Percentiles rank a stretch among this genome's conserved stretches.
These are phyloP conservation scores for Helogale parvula DNA, from an alignment of 2,113 vertebrate genomes.

Conservation along the genomic window DNA sequence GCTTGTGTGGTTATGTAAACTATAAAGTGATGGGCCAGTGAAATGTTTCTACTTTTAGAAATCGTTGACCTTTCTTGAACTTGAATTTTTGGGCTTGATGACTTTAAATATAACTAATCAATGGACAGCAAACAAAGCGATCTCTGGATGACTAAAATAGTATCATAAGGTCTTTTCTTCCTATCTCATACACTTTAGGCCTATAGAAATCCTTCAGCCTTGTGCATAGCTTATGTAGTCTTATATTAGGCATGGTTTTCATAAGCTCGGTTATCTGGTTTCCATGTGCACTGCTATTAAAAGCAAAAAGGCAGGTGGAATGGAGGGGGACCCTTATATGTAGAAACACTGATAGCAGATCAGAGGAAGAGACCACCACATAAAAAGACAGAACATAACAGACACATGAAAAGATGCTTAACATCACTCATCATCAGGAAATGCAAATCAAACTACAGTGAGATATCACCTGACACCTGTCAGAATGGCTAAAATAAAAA, in stretches of 20 bases:
- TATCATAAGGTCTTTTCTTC: not conserved
- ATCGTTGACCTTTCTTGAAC: conserved; percentile 24
- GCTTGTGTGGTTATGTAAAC: not conserved
- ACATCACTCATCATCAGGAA: not conserved
- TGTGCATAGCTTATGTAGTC: conserved; percentile 18
- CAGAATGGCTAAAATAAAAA: not conserved
- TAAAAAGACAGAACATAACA: not conserved
- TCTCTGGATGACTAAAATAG: not conserved
- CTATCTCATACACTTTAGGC: not conserved
- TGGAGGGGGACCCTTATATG: not conserved
- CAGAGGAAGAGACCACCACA: not conserved
- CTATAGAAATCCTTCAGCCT: not conserved
- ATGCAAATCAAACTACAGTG: not conserved
- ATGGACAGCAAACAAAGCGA: not conserved
- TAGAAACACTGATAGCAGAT: not conserved
- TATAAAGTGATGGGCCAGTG: not conserved
- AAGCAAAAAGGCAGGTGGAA: not conserved
- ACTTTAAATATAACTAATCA: conserved; percentile 34
- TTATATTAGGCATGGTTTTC: conserved; percentile 40
- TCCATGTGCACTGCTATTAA: not conserved
- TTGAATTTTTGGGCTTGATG: conserved; percentile 47
- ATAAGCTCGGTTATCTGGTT: conserved; percentile 41
- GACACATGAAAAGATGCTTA: not conserved
- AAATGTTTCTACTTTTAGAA: conserved; percentile 51
- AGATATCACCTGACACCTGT: not conserved